Evolutionary conservation across 2,888 invertebrate species (phyloP).

Genomic region (Gortyna flavago): DNA sequence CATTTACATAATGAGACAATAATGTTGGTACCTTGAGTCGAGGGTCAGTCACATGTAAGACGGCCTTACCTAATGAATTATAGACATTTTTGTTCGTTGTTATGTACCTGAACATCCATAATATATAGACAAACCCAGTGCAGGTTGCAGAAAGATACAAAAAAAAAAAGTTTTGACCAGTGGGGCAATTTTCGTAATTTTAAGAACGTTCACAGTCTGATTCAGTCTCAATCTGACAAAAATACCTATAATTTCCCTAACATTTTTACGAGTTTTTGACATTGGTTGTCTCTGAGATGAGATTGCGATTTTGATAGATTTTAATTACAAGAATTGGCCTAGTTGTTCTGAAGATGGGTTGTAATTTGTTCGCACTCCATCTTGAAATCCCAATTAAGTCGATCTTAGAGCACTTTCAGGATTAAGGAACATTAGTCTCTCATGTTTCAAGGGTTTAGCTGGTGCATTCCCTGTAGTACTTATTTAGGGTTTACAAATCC

Average conservation of each 20-base stretch:
- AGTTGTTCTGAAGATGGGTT: neutral
- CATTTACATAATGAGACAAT: neutral
- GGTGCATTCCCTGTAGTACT: neutral
- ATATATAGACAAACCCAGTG: neutral
- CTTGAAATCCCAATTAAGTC: neutral
- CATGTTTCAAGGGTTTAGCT: neutral
- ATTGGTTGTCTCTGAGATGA: too few relatives aligned
- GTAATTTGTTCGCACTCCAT: neutral
- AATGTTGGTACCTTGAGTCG: conserved; percentile 19
- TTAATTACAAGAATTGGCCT: too few relatives aligned
- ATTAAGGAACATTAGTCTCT: neutral
- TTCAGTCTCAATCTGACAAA: too few relatives aligned
- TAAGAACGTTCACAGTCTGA: too few relatives aligned
- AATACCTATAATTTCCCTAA: too few relatives aligned
- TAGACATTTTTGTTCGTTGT: conserved; percentile 1
- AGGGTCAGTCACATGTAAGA: conserved; percentile 3
- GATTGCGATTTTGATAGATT: too few relatives aligned
- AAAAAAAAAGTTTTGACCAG: neutral
- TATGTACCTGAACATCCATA: neutral
- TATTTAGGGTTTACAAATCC: neutral
- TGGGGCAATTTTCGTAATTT: too few relatives aligned
- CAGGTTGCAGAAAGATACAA: neutral
- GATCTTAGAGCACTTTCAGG: neutral
- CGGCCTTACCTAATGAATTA: conserved; percentile 5
- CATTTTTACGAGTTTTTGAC: too few relatives aligned